A percentile compares a stretch with the other conserved stretches of the same genome.
phyloP scores from a whole-genome alignment of 2,888 invertebrate genomes.

The Poecilus cupreus region DNA sequence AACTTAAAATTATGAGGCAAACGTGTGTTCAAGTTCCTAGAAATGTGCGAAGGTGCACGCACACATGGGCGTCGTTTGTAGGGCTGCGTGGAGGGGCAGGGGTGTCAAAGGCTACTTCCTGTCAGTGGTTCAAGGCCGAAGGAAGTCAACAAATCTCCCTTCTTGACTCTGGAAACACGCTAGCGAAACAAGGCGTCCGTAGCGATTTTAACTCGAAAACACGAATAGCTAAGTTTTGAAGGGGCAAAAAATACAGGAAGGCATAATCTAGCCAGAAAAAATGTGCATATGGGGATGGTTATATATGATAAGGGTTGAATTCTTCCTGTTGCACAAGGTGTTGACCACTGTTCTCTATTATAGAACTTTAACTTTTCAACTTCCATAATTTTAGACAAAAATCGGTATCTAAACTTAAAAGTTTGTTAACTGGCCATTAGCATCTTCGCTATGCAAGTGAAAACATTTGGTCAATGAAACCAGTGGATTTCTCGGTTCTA shows the following conservation, averaged over 20 bases:
- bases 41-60: slow-evolving; percentile 9
- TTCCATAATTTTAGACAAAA: no score
- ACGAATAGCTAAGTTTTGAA: neutral
- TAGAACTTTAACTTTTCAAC: no score
- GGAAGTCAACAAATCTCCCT: slow-evolving; percentile 54
- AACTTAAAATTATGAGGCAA: neutral
- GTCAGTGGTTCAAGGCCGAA: slow-evolving; percentile 41
- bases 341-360: no score
- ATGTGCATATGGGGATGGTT: neutral
- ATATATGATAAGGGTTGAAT: neutral
- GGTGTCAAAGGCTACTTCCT: slow-evolving; percentile 53
- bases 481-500: no score
- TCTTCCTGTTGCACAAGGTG: no score
- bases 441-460: no score
- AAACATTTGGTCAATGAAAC: no score
- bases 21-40: neutral
- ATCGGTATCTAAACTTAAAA: no score
- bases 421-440: no score
- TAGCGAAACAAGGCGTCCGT: neutral
- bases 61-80: slow-evolving; percentile 7
- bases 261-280: neutral
- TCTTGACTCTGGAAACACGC: neutral
- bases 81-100: neutral
- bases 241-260: neutral
- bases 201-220: neutral